These are phyloP conservation scores for Lamellibrachia columna DNA, from an alignment of 2,888 invertebrate genomes.

Conservation along the genomic window DNA sequence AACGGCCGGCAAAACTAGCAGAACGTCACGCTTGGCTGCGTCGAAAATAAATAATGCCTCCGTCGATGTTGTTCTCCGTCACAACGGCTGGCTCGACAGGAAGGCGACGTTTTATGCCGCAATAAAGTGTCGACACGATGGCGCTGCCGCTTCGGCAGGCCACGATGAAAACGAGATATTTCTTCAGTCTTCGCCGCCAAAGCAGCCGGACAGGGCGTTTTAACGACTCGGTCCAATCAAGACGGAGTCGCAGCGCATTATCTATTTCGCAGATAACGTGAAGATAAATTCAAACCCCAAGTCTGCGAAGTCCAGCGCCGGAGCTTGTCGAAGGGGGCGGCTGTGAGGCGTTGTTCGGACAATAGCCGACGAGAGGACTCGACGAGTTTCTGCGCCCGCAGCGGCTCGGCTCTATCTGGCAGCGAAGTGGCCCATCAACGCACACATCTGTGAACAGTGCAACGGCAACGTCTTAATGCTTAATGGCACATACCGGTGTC, in stretches of 20 bases:
- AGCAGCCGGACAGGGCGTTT: background rate
- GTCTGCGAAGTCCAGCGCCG: background rate
- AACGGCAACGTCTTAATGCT: background rate
- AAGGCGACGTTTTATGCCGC: background rate
- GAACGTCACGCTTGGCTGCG: background rate
- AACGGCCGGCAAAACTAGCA: background rate
- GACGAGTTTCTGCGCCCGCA: background rate
- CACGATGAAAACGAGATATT: background rate
- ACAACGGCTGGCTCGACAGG: background rate
- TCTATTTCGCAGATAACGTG: background rate
- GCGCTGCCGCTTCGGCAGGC: background rate
- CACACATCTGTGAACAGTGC: background rate
- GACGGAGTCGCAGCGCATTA: background rate
- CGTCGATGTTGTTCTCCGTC: background rate
- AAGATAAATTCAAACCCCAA: background rate
- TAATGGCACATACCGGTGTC: background rate
- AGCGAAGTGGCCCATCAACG: background rate
- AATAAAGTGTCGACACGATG: background rate
- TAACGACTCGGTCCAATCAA: background rate
- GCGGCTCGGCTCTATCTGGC: too few relatives aligned
- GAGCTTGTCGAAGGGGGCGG: background rate
- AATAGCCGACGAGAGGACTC: background rate
- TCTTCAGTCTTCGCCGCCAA: background rate
- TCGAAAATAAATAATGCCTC: constrained; percentile 8
- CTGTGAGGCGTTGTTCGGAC: background rate